Percentiles rank a stretch among this genome's conserved stretches.
Evolutionary conservation across 2,797 vertebrate genomes (phyloP).

Genomic region (Rhinella marina): DNA sequence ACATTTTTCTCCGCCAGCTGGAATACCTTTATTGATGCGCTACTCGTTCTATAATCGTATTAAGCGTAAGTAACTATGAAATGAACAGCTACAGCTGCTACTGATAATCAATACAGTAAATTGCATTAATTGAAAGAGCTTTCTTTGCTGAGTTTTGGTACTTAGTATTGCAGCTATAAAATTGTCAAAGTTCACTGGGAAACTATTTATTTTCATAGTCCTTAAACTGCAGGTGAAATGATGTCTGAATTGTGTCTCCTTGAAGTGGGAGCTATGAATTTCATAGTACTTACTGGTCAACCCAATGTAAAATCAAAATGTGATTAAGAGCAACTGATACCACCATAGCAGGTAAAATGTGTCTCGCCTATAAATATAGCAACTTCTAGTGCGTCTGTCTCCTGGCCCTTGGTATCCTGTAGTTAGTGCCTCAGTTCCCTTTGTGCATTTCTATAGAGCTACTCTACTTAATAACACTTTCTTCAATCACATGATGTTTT

Average conservation of each 20-base stretch:
- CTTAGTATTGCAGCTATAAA: background rate
- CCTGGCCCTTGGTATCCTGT: background rate
- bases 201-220: background rate
- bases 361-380: background rate
- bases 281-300: background rate
- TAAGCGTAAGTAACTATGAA: constrained; percentile 31
- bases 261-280: background rate
- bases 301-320: background rate
- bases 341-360: background rate
- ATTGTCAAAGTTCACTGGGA: constrained; percentile 7
- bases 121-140: constrained; percentile 24
- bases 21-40: constrained; percentile 14
- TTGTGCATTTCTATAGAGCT: background rate
- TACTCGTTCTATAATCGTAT: constrained; percentile 25
- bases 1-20: constrained; percentile 18
- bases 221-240: background rate
- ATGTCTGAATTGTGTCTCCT: background rate
- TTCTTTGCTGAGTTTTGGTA: constrained; percentile 26
- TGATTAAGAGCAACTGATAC: background rate
- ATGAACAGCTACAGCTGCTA: constrained; percentile 14
- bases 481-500: too few relatives aligned
- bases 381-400: background rate
- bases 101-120: constrained; percentile 33
- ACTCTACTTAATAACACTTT: too few relatives aligned
- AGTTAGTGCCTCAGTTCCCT: background rate